A percentile compares a stretch with the other conserved stretches of the same genome.
Conservation (phyloP, 2,888 invertebrate species). For the Epistrophe eligans region DNA sequence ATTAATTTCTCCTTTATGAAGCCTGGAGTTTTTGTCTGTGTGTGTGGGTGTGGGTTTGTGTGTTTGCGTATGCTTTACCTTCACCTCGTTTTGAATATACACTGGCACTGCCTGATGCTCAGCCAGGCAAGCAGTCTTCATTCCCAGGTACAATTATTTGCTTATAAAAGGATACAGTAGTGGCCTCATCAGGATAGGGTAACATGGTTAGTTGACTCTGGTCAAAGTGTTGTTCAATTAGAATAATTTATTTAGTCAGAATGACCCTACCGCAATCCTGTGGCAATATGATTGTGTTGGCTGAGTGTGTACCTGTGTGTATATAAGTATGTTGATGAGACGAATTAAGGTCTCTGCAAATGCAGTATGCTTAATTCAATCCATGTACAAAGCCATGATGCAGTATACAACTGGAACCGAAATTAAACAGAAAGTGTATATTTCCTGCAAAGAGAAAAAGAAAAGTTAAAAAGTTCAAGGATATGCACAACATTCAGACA, state of each 20-base stretch:
- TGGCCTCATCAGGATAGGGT: slow-evolving; percentile 28
- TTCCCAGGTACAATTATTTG: background rate
- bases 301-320: background rate
- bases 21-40: background rate
- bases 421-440: slow-evolving; percentile 40
- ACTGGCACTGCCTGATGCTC: slow-evolving; percentile 23
- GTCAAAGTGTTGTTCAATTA: slow-evolving; percentile 75
- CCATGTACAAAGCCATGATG: slow-evolving; percentile 42
- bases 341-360: slow-evolving; percentile 54
- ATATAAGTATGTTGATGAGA: slow-evolving; percentile 26
- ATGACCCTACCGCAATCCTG: slow-evolving; percentile 63
- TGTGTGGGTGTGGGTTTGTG: no score
- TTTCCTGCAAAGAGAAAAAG: background rate
- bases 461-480: slow-evolving; percentile 70
- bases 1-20: slow-evolving; percentile 50
- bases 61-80: slow-evolving; percentile 24
- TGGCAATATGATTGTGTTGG: slow-evolving; percentile 29
- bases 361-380: slow-evolving; percentile 65
- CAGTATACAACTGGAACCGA: slow-evolving; percentile 7
- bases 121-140: slow-evolving; percentile 52
- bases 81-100: slow-evolving; percentile 43
- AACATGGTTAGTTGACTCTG: slow-evolving; percentile 68
- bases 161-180: slow-evolving; percentile 33
- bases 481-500: slow-evolving; percentile 16
- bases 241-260: slow-evolving; percentile 74